Percentiles rank a stretch among this genome's conserved stretches.
These are phyloP conservation scores for Agriopis leucophaearia DNA, from an alignment of 2,888 invertebrate genomes.

Conservation along the genomic window DNA sequence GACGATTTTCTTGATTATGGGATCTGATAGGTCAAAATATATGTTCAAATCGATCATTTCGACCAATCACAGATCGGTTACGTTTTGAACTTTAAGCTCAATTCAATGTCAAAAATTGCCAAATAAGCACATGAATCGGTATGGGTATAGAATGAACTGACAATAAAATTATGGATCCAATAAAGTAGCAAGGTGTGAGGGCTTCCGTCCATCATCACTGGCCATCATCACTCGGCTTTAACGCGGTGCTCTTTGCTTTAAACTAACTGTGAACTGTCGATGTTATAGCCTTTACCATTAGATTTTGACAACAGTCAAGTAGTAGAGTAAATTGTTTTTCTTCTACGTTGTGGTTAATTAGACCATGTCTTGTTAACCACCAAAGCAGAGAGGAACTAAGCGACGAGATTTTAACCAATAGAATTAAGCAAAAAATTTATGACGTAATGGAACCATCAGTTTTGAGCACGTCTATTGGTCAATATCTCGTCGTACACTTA, in stretches of 20 bases:
- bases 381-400: neutral
- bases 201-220: conserved; percentile 56
- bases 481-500: neutral
- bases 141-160: conserved; percentile 19
- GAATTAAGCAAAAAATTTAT: neutral
- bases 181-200: conserved; percentile 66
- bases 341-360: neutral
- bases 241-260: conserved; percentile 66
- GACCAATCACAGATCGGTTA: no score
- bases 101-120: no score
- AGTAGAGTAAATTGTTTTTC: neutral
- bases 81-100: no score
- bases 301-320: neutral
- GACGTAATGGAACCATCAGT: neutral
- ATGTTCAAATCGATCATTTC: no score
- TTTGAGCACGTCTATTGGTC: neutral
- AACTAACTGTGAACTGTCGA: conserved; percentile 13
- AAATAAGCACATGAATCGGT: neutral
- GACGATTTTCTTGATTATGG: no score
- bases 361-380: neutral
- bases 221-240: conserved; percentile 52
- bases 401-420: neutral
- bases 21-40: no score
- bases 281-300: neutral
- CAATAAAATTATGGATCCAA: neutral